These are phyloP conservation scores for Clarias platycephalus DNA, from an alignment of 2,797 vertebrate species.

Conservation along the genomic window DNA sequence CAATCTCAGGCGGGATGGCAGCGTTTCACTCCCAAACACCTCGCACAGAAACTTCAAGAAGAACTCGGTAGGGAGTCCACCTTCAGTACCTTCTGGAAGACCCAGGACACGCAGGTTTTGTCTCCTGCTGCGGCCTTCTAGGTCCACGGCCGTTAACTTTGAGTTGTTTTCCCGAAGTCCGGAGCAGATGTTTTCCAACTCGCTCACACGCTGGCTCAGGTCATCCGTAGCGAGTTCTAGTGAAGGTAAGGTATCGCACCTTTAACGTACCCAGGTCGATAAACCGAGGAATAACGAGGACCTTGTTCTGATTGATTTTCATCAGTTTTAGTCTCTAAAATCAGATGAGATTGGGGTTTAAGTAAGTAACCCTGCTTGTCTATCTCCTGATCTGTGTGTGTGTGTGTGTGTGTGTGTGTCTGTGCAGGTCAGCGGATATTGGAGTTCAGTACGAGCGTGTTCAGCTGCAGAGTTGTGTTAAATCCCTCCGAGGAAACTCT, in stretches of 20 bases:
- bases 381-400: slow-evolving; percentile 7
- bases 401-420: slow-evolving; percentile 29
- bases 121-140: too few relatives aligned
- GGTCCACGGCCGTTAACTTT: too few relatives aligned
- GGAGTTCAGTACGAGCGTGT: slow-evolving; percentile 80
- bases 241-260: not conserved
- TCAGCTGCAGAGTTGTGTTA: slow-evolving; percentile 88
- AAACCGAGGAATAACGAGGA: not conserved
- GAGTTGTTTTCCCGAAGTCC: too few relatives aligned
- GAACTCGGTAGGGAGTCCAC: too few relatives aligned
- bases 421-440: slow-evolving; percentile 83
- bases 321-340: not conserved
- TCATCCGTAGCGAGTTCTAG: too few relatives aligned
- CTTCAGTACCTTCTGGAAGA: too few relatives aligned
- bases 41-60: too few relatives aligned
- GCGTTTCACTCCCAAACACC: too few relatives aligned
- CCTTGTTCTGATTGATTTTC: not conserved
- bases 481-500: slow-evolving; percentile 85
- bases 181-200: too few relatives aligned
- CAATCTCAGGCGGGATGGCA: too few relatives aligned
- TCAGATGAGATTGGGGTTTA: not conserved
- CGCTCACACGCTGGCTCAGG: too few relatives aligned
- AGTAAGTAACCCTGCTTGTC: not conserved
- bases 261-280: not conserved
- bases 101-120: too few relatives aligned